A percentile compares a stretch with the other conserved stretches of the same genome.
Evolutionary conservation across 2,113 vertebrate species (phyloP).

Genomic region (Pseudorhombus dupliciocellatus): DNA sequence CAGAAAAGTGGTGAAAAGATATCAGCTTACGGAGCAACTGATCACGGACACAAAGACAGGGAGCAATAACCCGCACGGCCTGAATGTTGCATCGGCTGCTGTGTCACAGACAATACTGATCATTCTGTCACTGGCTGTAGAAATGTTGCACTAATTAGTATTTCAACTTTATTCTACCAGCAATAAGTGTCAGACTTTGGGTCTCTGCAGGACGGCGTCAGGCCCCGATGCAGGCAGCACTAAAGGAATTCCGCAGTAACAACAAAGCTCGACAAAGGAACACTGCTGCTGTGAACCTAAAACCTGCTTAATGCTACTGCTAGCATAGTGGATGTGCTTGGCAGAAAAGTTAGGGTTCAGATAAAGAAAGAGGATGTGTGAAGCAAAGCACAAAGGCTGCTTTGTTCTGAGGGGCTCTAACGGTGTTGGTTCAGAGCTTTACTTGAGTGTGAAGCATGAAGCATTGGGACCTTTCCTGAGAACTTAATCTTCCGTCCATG

Average conservation of each 20-base stretch:
- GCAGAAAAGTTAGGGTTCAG: neutral
- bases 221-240: neutral
- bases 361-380: neutral
- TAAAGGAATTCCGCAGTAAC: conserved; percentile 2
- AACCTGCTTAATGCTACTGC: neutral
- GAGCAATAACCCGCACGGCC: rapidly evolving
- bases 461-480: neutral
- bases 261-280: neutral
- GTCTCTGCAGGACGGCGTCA: too few relatives aligned
- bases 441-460: neutral
- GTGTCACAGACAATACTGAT: conserved; percentile 1
- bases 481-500: neutral
- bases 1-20: conserved; percentile 62
- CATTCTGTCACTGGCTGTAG: conserved; percentile 13
- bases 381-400: neutral
- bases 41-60: rapidly evolving
- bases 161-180: neutral
- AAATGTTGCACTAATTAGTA: neutral
- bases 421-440: neutral
- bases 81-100: conserved; percentile 21
- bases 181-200: neutral
- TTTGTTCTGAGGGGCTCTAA: neutral
- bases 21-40: conserved; percentile 35
- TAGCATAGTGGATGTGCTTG: neutral
- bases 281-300: neutral